phyloP scores from a whole-genome alignment of 2,113 vertebrate genomes.

The Paedocypris sp. region DNA sequence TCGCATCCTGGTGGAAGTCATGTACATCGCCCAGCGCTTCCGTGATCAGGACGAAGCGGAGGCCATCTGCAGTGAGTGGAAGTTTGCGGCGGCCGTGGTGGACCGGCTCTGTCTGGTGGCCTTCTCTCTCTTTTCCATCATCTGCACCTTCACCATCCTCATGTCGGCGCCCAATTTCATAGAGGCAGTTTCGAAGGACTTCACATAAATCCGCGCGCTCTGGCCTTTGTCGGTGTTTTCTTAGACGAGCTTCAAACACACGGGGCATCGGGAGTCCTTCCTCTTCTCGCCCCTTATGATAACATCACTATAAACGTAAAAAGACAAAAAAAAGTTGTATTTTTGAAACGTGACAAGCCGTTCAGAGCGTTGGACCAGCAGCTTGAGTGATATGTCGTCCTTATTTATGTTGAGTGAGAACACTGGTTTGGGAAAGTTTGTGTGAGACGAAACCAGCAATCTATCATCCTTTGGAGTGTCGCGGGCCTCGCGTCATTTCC shows the following conservation, averaged over 20 bases:
- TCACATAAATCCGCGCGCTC: slow-evolving; percentile 52
- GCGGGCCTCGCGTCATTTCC: too few species aligned
- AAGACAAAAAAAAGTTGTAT: neutral
- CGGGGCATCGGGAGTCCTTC: neutral
- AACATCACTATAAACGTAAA: neutral
- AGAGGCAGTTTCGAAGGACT: slow-evolving; percentile 83
- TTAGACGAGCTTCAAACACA: neutral
- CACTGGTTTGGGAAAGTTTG: too few species aligned
- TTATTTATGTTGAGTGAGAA: neutral
- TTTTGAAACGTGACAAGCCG: slow-evolving; percentile 5
- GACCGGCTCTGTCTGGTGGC: slow-evolving; percentile 81
- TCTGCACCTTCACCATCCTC: slow-evolving; percentile 81
- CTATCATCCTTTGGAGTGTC: too few species aligned
- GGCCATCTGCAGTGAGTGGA: slow-evolving; percentile 79
- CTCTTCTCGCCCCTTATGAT: neutral
- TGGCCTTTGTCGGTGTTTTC: neutral
- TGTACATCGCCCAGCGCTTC: slow-evolving; percentile 73
- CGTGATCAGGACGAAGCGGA: slow-evolving; percentile 72
- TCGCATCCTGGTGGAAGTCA: slow-evolving; percentile 73
- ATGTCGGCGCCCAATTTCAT: slow-evolving; percentile 85
- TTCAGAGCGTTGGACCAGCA: neutral
- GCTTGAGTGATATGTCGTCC: neutral
- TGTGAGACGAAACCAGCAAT: too few species aligned
- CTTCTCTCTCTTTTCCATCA: slow-evolving; percentile 80
- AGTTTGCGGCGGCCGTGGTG: slow-evolving; percentile 81